A percentile compares a stretch with the other conserved stretches of the same genome.
These are phyloP conservation scores for Melolontha melolontha DNA, from an alignment of 2,888 invertebrate genomes.

Conservation along the genomic window DNA sequence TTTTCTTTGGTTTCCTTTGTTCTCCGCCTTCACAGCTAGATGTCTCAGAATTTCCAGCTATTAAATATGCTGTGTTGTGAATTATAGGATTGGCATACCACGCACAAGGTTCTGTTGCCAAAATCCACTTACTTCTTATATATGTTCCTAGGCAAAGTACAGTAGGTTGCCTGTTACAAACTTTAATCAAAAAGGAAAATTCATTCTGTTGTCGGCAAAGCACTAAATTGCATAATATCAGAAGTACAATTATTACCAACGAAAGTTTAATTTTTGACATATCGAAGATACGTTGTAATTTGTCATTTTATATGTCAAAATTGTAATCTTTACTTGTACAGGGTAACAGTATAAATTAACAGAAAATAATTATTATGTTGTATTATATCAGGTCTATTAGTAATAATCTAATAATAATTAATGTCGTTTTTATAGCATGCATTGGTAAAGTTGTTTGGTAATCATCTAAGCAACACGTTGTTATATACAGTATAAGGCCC, in stretches of 20 bases:
- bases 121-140: conserved; percentile 12
- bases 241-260: background rate
- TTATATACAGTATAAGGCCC: no score
- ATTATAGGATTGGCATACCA: conserved; percentile 10
- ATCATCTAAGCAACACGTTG: no score
- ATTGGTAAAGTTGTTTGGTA: no score
- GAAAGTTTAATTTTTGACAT: conserved; percentile 11
- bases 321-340: no score
- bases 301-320: background rate
- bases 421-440: no score
- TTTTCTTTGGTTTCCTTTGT: background rate
- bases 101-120: conserved; percentile 8
- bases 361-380: no score
- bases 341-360: no score
- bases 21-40: conserved; percentile 4
- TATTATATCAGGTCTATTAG: no score
- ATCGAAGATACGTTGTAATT: conserved; percentile 3
- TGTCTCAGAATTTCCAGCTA: conserved; percentile 6
- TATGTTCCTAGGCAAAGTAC: conserved; percentile 12
- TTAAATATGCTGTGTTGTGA: conserved; percentile 1
- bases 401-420: no score
- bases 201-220: background rate
- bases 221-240: background rate
- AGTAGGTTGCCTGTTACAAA: conserved; percentile 1
- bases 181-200: conserved; percentile 19